Conservation (phyloP, 2,113 vertebrate species). For the Columba livia region DNA sequence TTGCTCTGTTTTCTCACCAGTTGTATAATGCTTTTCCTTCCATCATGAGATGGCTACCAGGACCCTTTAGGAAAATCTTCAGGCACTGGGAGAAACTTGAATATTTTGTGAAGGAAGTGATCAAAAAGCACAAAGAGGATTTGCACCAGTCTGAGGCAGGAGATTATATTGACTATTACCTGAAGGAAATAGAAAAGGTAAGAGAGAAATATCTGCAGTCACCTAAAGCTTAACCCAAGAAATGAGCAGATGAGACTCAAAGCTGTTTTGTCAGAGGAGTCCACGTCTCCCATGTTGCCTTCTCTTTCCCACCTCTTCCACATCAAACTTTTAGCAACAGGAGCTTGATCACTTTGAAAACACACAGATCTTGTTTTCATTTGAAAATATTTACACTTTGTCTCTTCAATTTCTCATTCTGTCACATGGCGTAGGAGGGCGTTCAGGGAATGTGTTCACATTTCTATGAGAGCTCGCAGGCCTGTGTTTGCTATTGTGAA, state of each 20-base stretch:
- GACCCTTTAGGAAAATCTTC: conserved; percentile 75
- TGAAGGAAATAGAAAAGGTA: conserved; percentile 84
- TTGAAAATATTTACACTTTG: conserved; percentile 43
- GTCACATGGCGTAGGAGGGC: background rate
- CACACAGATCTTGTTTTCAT: background rate
- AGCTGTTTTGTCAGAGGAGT: background rate
- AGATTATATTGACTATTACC: conserved; percentile 85
- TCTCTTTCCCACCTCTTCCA: background rate
- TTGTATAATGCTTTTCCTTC: conserved; percentile 75
- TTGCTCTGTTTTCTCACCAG: conserved; percentile 63
- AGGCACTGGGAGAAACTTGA: conserved; percentile 52
- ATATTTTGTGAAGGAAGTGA: conserved; percentile 60
- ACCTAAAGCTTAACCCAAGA: background rate
- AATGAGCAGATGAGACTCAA: background rate
- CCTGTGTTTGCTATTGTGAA: conserved; percentile 1
- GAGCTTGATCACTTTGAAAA: conserved; percentile 4
- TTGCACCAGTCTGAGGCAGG: conserved; percentile 72
- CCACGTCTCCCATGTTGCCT: rapidly evolving
- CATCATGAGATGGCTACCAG: conserved; percentile 81
- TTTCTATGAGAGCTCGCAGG: background rate
- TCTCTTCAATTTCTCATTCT: conserved; percentile 20
- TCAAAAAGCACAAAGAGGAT: conserved; percentile 76
- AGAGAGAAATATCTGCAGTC: background rate
- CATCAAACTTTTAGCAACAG: background rate
- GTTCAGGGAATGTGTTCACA: background rate